Base-by-base conservation (phyloP, 2,113 vertebrate species). In the Gulo gulo region DNA sequence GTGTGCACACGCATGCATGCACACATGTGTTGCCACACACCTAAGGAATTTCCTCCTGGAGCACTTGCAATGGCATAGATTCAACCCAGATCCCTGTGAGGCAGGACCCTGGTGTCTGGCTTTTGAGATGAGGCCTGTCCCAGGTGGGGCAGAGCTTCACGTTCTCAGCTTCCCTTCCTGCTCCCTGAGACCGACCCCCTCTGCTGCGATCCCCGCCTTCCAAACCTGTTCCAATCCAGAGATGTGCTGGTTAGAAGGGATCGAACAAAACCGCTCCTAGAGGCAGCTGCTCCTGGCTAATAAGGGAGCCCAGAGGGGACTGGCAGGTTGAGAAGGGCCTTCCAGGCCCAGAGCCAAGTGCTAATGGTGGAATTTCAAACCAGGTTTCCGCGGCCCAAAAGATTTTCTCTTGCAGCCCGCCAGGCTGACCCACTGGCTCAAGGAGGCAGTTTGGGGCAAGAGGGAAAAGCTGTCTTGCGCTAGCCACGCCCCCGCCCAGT, bases 361-460 rank as follows among this genome's bases (percentile, higher is more conserved):
- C 73, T 87, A 84, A 92, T 36, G 92, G 61, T 92, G 55, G 80
- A 92, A 83, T 95, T 89, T 94, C 83, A 96, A 95, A 96, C 47
- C 50, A 87, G 90, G 69, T 87, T 91, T 97, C 86, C 7, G 39
- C 67, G n/a, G 76, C 73, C 89, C 90, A 23, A 94, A 89, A 91
- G 55, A 10, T 74, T 90, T 61, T 59, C 74, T 73, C 78, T 65
- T 81, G 50, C 52, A 96, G 59, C 36, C 83, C 82, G 47, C 26
- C 23, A 34, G 57, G 26, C 42, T 88, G 69, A 93, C 79, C 76
- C 7, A 9, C 13, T 16, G 61, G 94, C 86, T 42, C 0, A 6
- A 86, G 84, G 47, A 92, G 14, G 34, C 10, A 20, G 24, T 76
- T 94, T 63, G 2, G 50, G 63, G 47, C 29, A 42, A 24, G 74